Evolutionary conservation across 35 echinoderm and acorn worm genomes (phyloP), one percentile per base, ranked within the genome.

Genomic region (Acanthaster planci): DNA sequence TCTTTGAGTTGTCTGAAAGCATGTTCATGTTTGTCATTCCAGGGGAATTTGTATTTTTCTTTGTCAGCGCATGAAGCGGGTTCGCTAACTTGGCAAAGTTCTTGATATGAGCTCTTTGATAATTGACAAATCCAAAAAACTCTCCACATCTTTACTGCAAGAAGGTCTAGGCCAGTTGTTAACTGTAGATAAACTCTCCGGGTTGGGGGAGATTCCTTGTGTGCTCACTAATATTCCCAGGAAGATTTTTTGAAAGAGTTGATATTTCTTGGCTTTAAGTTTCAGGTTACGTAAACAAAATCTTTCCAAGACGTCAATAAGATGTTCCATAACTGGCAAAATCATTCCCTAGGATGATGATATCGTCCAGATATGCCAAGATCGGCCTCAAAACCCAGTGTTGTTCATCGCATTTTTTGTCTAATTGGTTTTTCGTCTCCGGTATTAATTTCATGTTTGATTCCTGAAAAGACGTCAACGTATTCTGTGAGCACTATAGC

Each of bases 71-170:
- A 39, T 89, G 72, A 10, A 89, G 52, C n/a, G 87, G 87, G 18
- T 42, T 32, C 6, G 87, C 79, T 31, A 81, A 26, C 18, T 82
- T 18, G 12, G 57, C 87, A 39, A 89, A 89, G 19, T 60, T 27
- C 22, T 52, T 76, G 18, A 89, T 82, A 40, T 81, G 80, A 15
- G 37, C 36, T 16, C 87, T 37, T 32, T 89, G 77, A 35, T 89
- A 89, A 38, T 81, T 75, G 10, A 78, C 87, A 22, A 82, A 22
- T 1, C 87, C 87, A 0, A 76, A 5, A 51, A 89, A 89, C 52
- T 58, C 21, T 75, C 37, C 5, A 82, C 87, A 34, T 89, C 78
- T 53, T 60, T 82, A n/a, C 5, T 15, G 1, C 35, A 81, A 6
- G 37, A 5, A 17, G 79, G 87, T 29, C 4, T 51, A 0, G 87